These are phyloP conservation scores for Rachycentron canadum DNA, from an alignment of 2,797 vertebrate species.

Conservation along the genomic window DNA sequence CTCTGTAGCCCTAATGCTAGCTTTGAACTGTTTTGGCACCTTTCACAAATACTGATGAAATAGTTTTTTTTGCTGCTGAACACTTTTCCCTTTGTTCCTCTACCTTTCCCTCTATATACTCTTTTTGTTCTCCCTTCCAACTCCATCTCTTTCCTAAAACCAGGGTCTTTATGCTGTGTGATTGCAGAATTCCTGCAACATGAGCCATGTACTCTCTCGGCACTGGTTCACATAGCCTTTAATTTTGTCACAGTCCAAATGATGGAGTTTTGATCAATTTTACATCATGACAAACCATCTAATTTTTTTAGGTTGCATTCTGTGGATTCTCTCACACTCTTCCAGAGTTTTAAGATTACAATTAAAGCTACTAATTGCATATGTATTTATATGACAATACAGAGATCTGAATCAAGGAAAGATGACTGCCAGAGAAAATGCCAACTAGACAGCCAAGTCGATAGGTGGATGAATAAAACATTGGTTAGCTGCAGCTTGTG, in stretches of 20 bases:
- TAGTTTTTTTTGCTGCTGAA: slow-evolving; percentile 62
- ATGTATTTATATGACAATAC: slow-evolving; percentile 5
- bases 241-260: slow-evolving; percentile 28
- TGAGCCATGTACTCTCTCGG: slow-evolving; percentile 4
- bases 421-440: slow-evolving; percentile 39
- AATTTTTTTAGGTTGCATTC: not conserved
- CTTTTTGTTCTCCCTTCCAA: slow-evolving; percentile 20
- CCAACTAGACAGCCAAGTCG: slow-evolving; percentile 53
- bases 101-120: slow-evolving; percentile 28
- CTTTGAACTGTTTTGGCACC: slow-evolving; percentile 80
- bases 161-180: not conserved
- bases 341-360: not conserved
- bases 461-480: slow-evolving; percentile 74
- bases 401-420: slow-evolving; percentile 36
- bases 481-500: slow-evolving; percentile 45
- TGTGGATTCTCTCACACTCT: not conserved
- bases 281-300: no score
- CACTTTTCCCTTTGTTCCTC: slow-evolving; percentile 45
- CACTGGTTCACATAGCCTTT: not conserved
- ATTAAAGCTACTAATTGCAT: no score
- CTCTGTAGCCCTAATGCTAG: slow-evolving; percentile 67
- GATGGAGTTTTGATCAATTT: not conserved
- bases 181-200: slow-evolving; percentile 32
- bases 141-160: slow-evolving; percentile 31
- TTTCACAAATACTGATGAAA: slow-evolving; percentile 76